These are phyloP conservation scores for Ceyx erithaca DNA, from an alignment of 2,797 vertebrate genomes.

Conservation along the genomic window DNA sequence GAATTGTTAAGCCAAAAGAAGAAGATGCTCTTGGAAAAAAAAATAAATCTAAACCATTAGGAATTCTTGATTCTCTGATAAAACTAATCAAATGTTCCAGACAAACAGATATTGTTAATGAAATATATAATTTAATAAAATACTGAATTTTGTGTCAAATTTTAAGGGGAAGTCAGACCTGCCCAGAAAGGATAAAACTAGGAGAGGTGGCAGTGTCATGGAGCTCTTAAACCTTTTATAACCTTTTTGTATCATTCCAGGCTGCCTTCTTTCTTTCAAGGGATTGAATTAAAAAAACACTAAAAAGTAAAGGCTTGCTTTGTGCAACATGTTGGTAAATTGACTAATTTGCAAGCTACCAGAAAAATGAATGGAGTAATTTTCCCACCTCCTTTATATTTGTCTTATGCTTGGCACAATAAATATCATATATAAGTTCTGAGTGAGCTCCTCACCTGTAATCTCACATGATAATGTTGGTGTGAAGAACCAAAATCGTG, in stretches of 20 bases:
- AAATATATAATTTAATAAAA: not conserved
- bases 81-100: not conserved
- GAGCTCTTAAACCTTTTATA: not conserved
- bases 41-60: not conserved
- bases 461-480: not conserved
- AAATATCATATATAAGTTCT: not conserved
- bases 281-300: not conserved
- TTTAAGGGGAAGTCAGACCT: not conserved
- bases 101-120: not conserved
- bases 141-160: not conserved
- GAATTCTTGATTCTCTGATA: not conserved
- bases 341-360: not conserved
- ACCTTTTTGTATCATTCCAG: not conserved
- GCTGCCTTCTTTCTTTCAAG: not conserved
- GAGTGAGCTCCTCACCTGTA: not conserved
- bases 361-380: not conserved
- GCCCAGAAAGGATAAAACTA: not conserved
- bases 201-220: not conserved
- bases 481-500: not conserved
- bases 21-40: not conserved
- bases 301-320: not conserved
- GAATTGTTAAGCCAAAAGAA: not conserved
- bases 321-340: not conserved
- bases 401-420: not conserved
- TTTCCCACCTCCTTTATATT: not conserved